A percentile compares a stretch with the other conserved stretches of the same genome.
Evolutionary conservation across 2,113 vertebrate genomes (phyloP).

Genomic region (Cryptoleucopteryx plumbea): DNA sequence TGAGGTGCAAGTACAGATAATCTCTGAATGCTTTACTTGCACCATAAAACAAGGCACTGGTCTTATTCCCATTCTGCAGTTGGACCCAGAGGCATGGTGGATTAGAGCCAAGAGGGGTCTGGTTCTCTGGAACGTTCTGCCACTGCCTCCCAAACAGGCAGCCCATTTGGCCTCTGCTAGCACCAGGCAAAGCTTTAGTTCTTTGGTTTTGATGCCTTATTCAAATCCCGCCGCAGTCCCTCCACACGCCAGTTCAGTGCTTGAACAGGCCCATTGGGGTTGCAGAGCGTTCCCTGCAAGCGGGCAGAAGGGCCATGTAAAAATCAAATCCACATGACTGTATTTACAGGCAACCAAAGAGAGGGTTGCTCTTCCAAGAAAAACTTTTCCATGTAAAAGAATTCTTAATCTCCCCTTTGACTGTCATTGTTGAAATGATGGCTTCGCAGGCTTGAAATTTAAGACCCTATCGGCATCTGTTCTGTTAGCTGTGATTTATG

Average conservation of each 20-base stretch:
- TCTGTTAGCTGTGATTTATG: conserved; percentile 65
- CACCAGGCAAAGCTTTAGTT: background rate
- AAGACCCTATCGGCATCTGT: conserved; percentile 53
- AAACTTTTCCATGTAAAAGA: conserved; percentile 65
- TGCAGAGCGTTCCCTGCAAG: conserved; percentile 11
- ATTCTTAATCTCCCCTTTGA: conserved; percentile 64
- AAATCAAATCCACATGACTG: conserved; percentile 67
- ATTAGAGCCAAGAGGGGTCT: background rate
- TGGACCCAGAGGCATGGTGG: background rate
- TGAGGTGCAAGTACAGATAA: conserved; percentile 15
- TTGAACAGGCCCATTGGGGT: background rate
- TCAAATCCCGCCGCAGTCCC: background rate
- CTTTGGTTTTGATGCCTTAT: background rate
- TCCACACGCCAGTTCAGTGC: background rate
- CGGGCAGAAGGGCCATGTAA: conserved; percentile 13
- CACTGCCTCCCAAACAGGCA: background rate
- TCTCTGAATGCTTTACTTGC: background rate
- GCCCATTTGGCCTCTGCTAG: background rate
- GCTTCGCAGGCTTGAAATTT: conserved; percentile 56
- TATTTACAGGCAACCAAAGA: conserved; percentile 58
- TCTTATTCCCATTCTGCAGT: background rate
- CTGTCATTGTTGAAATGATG: conserved; percentile 62
- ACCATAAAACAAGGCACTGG: background rate
- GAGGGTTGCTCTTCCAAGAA: conserved; percentile 51
- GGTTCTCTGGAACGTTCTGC: background rate